Percentiles rank a stretch among this genome's conserved stretches.
phyloP scores from a whole-genome alignment of 2,797 vertebrate genomes.

The Eutrigla gurnardus region DNA sequence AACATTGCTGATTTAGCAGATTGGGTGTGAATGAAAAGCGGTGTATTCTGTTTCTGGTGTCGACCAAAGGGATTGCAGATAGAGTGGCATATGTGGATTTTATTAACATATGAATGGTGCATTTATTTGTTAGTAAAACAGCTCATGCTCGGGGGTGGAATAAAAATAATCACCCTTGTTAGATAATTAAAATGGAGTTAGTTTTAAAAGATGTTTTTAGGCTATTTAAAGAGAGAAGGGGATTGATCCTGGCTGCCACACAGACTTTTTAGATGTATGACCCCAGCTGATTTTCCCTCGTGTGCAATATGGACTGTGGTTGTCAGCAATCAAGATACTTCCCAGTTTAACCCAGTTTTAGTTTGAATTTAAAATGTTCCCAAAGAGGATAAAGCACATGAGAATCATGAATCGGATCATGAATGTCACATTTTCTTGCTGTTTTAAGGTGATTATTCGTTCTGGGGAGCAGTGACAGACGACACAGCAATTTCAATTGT shows the following conservation, averaged over 20 bases:
- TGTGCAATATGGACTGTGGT: conserved; percentile 54
- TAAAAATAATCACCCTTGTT: conserved; percentile 9
- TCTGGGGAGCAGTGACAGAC: conserved; percentile 31
- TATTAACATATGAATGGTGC: conserved; percentile 22
- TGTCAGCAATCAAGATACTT: conserved; percentile 58
- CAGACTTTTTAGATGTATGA: conserved; percentile 57
- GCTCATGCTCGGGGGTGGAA: not conserved
- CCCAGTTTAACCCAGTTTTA: conserved; percentile 68
- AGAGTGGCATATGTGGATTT: conserved; percentile 19
- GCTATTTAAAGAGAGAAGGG: conserved; percentile 29
- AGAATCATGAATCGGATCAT: conserved; percentile 45
- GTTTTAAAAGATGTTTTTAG: conserved; percentile 36
- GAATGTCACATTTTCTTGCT: conserved; percentile 54
- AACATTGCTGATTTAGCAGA: conserved; percentile 36
- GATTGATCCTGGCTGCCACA: conserved; percentile 36
- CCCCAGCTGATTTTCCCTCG: conserved; percentile 47
- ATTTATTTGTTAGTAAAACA: conserved; percentile 25
- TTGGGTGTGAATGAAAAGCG: conserved; percentile 40
- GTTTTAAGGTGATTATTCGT: conserved; percentile 51
- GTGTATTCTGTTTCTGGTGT: conserved; percentile 6
- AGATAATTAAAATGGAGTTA: conserved; percentile 21
- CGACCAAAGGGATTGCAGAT: conserved; percentile 5
- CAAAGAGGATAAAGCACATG: conserved; percentile 57
- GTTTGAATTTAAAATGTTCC: conserved; percentile 65
- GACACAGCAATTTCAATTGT: conserved; percentile 38